Evolutionary conservation across 2,113 vertebrate species (phyloP).

Genomic region (Tapirus terrestris): DNA sequence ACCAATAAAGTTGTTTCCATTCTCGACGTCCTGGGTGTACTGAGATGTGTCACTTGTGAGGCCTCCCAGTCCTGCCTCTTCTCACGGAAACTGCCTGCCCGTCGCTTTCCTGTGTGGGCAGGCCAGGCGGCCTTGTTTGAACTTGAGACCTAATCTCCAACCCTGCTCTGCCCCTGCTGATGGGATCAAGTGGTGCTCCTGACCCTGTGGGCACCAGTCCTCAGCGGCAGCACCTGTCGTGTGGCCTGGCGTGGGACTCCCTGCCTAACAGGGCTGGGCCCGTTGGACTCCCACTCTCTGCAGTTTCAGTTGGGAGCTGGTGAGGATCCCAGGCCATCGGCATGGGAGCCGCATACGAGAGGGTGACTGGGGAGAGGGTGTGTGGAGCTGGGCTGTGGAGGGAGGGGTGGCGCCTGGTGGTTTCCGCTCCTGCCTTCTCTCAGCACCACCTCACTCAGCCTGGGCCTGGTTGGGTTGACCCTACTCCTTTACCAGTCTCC

Average conservation of each 20-base stretch:
- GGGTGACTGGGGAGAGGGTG: neutral
- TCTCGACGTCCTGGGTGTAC: neutral
- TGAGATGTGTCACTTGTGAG: neutral
- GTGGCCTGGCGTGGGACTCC: neutral
- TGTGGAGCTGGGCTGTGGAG: neutral
- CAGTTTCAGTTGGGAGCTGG: neutral
- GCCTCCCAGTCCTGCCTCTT: neutral
- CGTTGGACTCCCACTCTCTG: neutral
- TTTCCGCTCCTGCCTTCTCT: neutral
- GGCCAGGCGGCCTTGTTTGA: neutral
- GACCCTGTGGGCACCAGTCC: accelerated
- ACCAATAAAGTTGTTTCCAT: slow-evolving; percentile 59
- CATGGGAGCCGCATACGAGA: neutral
- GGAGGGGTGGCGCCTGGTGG: neutral
- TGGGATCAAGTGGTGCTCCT: neutral
- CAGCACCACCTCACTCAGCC: neutral
- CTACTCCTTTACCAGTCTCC: neutral
- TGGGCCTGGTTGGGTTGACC: neutral
- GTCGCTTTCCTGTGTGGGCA: neutral
- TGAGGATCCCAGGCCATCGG: neutral
- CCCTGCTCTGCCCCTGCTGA: neutral
- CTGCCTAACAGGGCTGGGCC: neutral
- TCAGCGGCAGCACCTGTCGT: neutral
- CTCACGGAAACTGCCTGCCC: neutral
- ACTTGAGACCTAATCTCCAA: neutral